phyloP scores from a whole-genome alignment of 2,888 invertebrate genomes.

The Limnephilus marmoratus region DNA sequence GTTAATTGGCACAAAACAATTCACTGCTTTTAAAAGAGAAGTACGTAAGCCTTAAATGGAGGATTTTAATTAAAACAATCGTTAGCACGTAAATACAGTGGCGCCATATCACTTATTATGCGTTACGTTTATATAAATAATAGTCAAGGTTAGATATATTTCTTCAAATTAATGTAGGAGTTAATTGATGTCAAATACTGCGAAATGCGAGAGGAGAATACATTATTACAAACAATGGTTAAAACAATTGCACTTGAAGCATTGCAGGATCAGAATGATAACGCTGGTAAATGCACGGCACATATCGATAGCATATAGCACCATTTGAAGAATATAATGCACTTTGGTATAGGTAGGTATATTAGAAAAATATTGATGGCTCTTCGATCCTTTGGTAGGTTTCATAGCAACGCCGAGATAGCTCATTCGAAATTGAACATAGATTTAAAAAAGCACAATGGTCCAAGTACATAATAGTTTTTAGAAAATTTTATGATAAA shows the following conservation, averaged over 20 bases:
- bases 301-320: too few relatives aligned
- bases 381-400: too few relatives aligned
- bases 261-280: background rate
- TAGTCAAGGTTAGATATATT: background rate
- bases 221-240: background rate
- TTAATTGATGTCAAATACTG: constrained; percentile 20
- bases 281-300: background rate
- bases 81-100: background rate
- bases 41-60: background rate
- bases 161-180: background rate
- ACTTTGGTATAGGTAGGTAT: too few relatives aligned
- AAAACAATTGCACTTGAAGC: background rate
- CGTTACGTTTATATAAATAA: background rate
- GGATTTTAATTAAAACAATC: background rate
- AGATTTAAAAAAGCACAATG: too few relatives aligned
- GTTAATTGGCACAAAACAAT: background rate
- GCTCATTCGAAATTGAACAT: too few relatives aligned
- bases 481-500: too few relatives aligned
- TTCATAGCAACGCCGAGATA: too few relatives aligned
- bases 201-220: background rate
- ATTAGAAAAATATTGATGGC: too few relatives aligned
- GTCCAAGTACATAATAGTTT: too few relatives aligned
- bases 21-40: background rate
- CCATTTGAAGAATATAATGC: too few relatives aligned
- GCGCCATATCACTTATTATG: background rate